A percentile compares a stretch with the other conserved stretches of the same genome.
These are phyloP conservation scores for Cataglyphis albicans DNA, from an alignment of 2,888 invertebrate genomes.

Conservation along the genomic window DNA sequence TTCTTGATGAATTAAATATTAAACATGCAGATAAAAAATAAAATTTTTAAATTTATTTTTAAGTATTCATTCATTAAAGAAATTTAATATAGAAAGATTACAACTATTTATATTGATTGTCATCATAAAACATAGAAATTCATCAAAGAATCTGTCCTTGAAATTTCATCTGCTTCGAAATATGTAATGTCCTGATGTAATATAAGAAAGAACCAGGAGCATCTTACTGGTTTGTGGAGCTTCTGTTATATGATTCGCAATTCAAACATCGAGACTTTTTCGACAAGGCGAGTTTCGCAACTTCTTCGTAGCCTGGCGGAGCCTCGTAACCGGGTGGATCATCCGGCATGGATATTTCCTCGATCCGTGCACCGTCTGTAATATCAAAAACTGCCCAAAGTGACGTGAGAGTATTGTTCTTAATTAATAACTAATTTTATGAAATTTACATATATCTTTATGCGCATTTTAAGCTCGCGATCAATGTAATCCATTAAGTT, in stretches of 20 bases:
- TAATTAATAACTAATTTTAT: background rate
- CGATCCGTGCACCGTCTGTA: slow-evolving; percentile 86
- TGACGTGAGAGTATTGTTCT: slow-evolving; percentile 32
- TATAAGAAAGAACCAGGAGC: background rate
- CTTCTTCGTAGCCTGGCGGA: slow-evolving; percentile 91
- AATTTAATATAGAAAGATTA: slow-evolving; percentile 6
- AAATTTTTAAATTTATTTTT: background rate
- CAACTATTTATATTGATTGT: background rate
- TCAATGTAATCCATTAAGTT: background rate
- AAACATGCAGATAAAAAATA: background rate
- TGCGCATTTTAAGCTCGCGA: background rate
- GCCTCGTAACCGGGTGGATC: slow-evolving; percentile 91
- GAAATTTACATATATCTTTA: background rate
- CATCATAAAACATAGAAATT: background rate
- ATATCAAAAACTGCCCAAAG: slow-evolving; percentile 81
- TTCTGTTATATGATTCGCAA: slow-evolving; percentile 73
- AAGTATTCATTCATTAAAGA: background rate
- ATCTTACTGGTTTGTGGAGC: slow-evolving; percentile 74
- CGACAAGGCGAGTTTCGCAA: slow-evolving; percentile 88
- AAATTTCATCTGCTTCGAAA: background rate
- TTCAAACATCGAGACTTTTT: slow-evolving; percentile 72
- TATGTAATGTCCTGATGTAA: background rate
- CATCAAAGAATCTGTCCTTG: background rate
- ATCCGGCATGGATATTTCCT: slow-evolving; percentile 87
- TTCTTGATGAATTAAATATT: background rate